These are phyloP conservation scores for Micronycteris hirsuta DNA, from an alignment of 2,113 vertebrate genomes.

Conservation along the genomic window DNA sequence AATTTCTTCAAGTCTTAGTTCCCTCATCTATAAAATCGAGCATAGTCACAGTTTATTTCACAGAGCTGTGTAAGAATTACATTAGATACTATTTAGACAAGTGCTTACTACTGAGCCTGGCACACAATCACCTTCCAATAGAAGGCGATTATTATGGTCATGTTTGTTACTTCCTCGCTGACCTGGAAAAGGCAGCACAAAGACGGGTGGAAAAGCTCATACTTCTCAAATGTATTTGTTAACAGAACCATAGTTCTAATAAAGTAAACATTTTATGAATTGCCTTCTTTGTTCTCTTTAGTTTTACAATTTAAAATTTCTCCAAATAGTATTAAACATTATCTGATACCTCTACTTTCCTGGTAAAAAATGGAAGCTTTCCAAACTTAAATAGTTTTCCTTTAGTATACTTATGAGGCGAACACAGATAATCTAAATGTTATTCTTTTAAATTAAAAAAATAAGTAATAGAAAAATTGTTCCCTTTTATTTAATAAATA, in stretches of 20 bases:
- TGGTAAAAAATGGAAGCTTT: background rate
- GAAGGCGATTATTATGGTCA: background rate
- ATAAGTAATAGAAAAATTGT: background rate
- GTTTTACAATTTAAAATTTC: slow-evolving; percentile 1
- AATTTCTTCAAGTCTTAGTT: background rate
- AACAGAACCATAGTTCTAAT: background rate
- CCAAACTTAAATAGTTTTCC: background rate
- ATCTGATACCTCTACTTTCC: background rate
- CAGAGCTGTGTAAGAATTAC: background rate
- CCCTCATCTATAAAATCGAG: background rate
- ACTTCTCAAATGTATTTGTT: background rate
- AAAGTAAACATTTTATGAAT: background rate
- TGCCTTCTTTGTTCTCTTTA: background rate
- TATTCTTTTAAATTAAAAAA: background rate
- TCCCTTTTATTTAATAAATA: background rate
- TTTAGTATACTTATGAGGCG: background rate
- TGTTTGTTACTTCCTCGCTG: background rate
- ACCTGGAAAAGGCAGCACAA: background rate
- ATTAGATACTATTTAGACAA: background rate
- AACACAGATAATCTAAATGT: background rate
- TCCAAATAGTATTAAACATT: background rate
- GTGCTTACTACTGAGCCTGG: background rate
- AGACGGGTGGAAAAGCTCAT: background rate
- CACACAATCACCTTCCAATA: background rate
- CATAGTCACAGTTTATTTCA: background rate